Evolutionary conservation across 92 coral and sea anemone species (phyloP), one percentile per base, ranked within the genome.

Genomic region (Muricea muricata): DNA sequence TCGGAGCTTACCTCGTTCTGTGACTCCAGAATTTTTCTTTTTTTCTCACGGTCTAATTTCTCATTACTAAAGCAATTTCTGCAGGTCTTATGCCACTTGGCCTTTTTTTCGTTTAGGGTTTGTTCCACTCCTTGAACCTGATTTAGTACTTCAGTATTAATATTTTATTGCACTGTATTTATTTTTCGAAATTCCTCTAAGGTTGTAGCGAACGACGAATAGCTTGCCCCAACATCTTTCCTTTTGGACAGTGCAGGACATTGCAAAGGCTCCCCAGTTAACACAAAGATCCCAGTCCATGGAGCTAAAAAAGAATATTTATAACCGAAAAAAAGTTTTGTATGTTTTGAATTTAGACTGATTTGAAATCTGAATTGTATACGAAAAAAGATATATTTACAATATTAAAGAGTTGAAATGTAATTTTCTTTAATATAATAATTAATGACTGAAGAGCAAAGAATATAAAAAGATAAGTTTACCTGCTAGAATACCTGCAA

Each of bases 11-110:
- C 75, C 82, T 82, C 77, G 47, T 57, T 47, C 20, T 63, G 17
- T 35, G 18, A 75, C 24, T 25, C 6, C 28, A 31, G 81, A 61
- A 26, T 12, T 73, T 73, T 75, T 33, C 88, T 30, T 83, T 88
- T 69, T 86, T 82, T 57, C 15, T 76, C 88, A 21, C 88, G 79
- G 56, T 83, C 79, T 31, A 88, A 30, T 28, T 81, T 76, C 21
- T 40, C 56, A 34, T 88, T 88, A 65, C 79, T 60, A 75, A 83
- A 88, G 18, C 14, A 13, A 54, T 80, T 29, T 69, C 76, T 78
- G 70, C 90, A 87, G 10, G 86, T 47, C 73, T 87, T 87, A 73
- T 82, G 91, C 93, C 93, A 90, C 10, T 17, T 34, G 26, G 90
- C 93, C 25, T 81, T 86, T 35, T 54, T 75, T 13, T 86, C 66